These are phyloP conservation scores for Corapipo altera DNA, from an alignment of 2,113 vertebrate species.

Conservation along the genomic window DNA sequence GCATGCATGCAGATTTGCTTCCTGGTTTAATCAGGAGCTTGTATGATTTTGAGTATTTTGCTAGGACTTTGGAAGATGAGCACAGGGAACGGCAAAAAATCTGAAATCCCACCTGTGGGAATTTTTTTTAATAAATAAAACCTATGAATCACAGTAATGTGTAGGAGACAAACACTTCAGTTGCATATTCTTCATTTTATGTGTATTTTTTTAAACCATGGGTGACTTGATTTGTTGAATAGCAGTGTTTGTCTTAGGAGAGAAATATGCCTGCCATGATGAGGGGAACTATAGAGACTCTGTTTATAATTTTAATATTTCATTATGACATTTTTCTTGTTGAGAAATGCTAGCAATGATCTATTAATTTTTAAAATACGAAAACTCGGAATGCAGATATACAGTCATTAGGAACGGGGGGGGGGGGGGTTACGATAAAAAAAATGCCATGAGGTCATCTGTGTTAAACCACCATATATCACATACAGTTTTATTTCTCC, in stretches of 20 bases:
- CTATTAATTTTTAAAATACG: background rate
- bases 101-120: background rate
- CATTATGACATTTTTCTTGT: background rate
- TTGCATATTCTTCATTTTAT: background rate
- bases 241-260: background rate
- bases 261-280: background rate
- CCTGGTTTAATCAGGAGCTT: constrained; percentile 50
- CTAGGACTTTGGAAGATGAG: constrained; percentile 2
- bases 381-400: background rate
- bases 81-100: background rate
- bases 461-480: background rate
- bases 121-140: background rate
- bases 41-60: background rate
- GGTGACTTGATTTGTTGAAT: background rate
- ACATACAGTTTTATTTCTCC: background rate
- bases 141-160: background rate
- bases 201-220: background rate
- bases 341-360: background rate
- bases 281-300: background rate
- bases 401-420: background rate
- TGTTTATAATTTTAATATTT: constrained; percentile 27
- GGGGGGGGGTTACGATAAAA: background rate
- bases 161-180: background rate
- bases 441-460: background rate
- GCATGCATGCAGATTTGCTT: constrained; percentile 62